These are phyloP conservation scores for Gyps fulvus DNA, from an alignment of 2,113 vertebrate species.

Conservation along the genomic window DNA sequence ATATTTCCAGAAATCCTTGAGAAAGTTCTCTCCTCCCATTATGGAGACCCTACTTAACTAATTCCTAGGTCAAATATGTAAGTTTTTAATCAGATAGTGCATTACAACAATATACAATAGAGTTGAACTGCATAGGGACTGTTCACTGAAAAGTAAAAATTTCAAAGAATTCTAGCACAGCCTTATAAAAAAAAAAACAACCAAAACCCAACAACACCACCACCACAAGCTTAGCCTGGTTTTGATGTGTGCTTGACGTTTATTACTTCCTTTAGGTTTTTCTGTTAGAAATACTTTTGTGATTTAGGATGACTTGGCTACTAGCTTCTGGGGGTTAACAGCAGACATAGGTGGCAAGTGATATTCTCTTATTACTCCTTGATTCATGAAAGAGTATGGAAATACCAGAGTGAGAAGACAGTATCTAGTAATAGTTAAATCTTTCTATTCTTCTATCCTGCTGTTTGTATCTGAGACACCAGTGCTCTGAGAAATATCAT, in stretches of 20 bases:
- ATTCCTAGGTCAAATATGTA: background rate
- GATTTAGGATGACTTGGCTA: constrained; percentile 14
- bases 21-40: background rate
- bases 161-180: constrained; percentile 35
- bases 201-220: too few relatives aligned
- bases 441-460: background rate
- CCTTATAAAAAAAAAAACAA: background rate
- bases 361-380: constrained; percentile 28
- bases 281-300: background rate
- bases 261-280: constrained; percentile 40
- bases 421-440: background rate
- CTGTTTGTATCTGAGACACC: background rate
- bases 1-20: background rate
- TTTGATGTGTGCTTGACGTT: constrained; percentile 38
- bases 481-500: background rate
- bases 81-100: constrained; percentile 17
- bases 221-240: background rate
- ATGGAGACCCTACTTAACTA: background rate
- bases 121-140: constrained; percentile 2
- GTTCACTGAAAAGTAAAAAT: background rate
- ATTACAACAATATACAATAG: background rate
- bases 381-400: constrained; percentile 13
- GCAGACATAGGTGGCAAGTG: background rate
- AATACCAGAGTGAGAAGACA: background rate
- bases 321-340: background rate